These are phyloP conservation scores for Drosophila mimica DNA, from an alignment of 2,888 invertebrate species.

Conservation along the genomic window DNA sequence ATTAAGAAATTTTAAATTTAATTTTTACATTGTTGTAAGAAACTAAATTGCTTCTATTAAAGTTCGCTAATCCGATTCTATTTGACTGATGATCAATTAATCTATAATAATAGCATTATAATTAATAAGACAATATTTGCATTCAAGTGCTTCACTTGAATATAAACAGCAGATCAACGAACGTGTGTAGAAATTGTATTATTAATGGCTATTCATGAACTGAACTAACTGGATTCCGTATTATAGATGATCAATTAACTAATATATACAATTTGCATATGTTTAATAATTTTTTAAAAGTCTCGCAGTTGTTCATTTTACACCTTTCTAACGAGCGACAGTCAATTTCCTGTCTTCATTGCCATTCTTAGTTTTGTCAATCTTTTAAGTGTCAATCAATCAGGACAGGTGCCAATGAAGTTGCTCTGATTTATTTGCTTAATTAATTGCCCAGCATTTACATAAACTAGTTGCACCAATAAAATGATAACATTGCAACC, in stretches of 20 bases:
- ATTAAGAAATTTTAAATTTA: not conserved
- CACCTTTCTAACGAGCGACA: not conserved
- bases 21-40: not conserved
- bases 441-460: slow-evolving; percentile 70
- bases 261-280: slow-evolving; percentile 6
- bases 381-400: slow-evolving; percentile 30
- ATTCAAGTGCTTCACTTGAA: not conserved
- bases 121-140: not conserved
- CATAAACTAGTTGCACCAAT: slow-evolving; percentile 51
- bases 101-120: not conserved
- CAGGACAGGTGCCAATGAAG: slow-evolving; percentile 43
- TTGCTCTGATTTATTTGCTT: slow-evolving; percentile 63
- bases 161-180: not conserved
- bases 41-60: not conserved
- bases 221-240: not conserved
- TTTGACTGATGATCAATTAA: slow-evolving; percentile 5
- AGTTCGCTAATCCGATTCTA: not conserved
- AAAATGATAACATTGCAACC: slow-evolving; percentile 32
- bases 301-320: not conserved
- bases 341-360: slow-evolving; percentile 1
- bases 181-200: not conserved
- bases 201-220: not conserved
- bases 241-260: slow-evolving; percentile 16
- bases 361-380: slow-evolving; percentile 1
- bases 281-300: not conserved